Percentiles rank a stretch among this genome's conserved stretches.
These are phyloP conservation scores for Choristoneura fumiferana DNA, from an alignment of 1,140 invertebrate genomes.

Conservation along the genomic window DNA sequence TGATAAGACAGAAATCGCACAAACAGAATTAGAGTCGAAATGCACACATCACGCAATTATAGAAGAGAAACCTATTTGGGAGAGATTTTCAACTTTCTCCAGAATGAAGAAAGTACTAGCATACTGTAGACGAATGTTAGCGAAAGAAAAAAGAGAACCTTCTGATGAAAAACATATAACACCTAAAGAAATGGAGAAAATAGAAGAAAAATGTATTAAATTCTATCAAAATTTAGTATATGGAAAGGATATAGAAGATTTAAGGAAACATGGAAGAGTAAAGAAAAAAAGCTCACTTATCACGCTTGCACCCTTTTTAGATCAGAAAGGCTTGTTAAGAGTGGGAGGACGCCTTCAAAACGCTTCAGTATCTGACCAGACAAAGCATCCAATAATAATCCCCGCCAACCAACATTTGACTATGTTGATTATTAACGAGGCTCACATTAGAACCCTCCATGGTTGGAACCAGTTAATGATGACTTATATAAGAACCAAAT, in stretches of 20 bases:
- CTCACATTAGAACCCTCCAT: conserved; percentile 34
- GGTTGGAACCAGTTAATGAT: conserved; percentile 33
- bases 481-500: conserved; percentile 25
- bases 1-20: not conserved
- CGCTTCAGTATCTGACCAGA: conserved; percentile 25
- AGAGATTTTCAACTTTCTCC: conserved; percentile 16
- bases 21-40: conserved; percentile 6
- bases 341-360: conserved; percentile 44
- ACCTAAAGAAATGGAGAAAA: conserved; percentile 5
- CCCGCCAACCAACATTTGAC: conserved; percentile 28
- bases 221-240: conserved; percentile 16
- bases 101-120: conserved; percentile 19
- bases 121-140: conserved; percentile 4
- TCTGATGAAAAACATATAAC: not conserved
- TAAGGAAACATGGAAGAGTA: conserved; percentile 5
- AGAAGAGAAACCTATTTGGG: conserved; percentile 13
- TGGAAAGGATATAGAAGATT: conserved; percentile 8
- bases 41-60: not conserved
- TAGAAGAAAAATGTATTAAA: conserved; percentile 3
- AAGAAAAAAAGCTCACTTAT: conserved; percentile 29
- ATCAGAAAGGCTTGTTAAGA: conserved; percentile 37
- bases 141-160: not conserved
- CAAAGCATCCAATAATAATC: conserved; percentile 42
- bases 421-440: conserved; percentile 29
- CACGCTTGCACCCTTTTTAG: conserved; percentile 38